Conservation (phyloP, 2,113 vertebrate species). For the Tachysurus fulvidraco region DNA sequence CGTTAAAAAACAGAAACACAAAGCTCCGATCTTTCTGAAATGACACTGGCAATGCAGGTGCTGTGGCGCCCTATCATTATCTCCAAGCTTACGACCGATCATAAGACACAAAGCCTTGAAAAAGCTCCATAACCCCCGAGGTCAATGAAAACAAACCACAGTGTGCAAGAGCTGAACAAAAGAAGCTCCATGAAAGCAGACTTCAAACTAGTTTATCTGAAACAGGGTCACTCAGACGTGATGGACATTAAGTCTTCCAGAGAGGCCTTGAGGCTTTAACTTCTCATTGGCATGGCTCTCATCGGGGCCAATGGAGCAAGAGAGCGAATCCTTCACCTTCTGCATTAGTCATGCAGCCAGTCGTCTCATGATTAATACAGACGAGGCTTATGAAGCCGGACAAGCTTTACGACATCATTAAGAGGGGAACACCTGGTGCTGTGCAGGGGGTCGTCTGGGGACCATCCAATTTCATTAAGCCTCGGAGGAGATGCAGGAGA, state of each 20-base stretch:
- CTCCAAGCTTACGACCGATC: neutral
- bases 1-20: neutral
- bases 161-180: neutral
- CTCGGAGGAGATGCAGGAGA: conserved; percentile 41
- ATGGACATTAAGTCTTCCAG: conserved; percentile 15
- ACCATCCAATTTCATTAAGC: conserved; percentile 57
- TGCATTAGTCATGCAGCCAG: conserved; percentile 21
- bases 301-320: neutral
- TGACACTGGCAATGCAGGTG: neutral
- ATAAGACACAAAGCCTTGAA: neutral
- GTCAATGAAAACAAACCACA: conserved; percentile 2
- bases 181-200: neutral
- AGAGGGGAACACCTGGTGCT: conserved; percentile 49
- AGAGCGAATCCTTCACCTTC: conserved; percentile 14
- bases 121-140: conserved; percentile 20
- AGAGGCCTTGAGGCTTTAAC: conserved; percentile 25
- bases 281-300: neutral
- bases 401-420: conserved; percentile 41
- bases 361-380: conserved; percentile 40
- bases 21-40: neutral
- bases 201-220: neutral
- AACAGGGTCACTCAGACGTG: conserved; percentile 19
- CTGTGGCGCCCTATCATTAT: neutral
- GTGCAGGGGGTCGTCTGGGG: conserved; percentile 29
- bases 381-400: conserved; percentile 39